Evolutionary conservation across 1,140 invertebrate species (phyloP).

Genomic region (Heliothis subflexa): DNA sequence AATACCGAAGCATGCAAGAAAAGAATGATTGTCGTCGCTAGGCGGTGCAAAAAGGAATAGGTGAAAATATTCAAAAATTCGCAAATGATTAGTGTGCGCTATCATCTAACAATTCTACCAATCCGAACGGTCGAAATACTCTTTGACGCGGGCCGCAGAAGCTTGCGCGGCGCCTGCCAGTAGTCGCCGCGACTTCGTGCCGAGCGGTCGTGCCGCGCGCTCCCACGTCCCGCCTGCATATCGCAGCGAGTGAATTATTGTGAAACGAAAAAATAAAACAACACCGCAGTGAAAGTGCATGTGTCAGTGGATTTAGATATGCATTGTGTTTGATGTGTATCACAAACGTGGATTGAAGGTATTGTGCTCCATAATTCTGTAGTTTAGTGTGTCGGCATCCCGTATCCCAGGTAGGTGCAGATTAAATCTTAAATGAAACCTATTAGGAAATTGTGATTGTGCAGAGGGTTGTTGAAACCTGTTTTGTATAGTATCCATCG

Average conservation of each 20-base stretch:
- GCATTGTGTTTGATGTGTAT: conserved; percentile 66
- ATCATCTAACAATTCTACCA: conserved; percentile 68
- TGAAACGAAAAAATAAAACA: conserved; percentile 65
- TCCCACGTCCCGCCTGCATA: conserved; percentile 23
- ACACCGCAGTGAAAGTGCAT: conserved; percentile 69
- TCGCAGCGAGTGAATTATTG: conserved; percentile 60
- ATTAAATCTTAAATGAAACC: conserved; percentile 38
- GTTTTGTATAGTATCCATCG: conserved; percentile 13
- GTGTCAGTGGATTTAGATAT: conserved; percentile 70
- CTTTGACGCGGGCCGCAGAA: conserved; percentile 67
- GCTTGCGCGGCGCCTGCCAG: conserved; percentile 76
- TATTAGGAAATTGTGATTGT: conserved; percentile 28
- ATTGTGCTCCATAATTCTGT: conserved; percentile 35
- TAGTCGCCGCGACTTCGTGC: conserved; percentile 68
- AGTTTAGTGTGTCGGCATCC: conserved; percentile 40
- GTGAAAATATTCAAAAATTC: conserved; percentile 54
- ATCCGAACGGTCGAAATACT: conserved; percentile 61
- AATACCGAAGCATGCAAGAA: no score
- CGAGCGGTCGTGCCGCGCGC: conserved; percentile 58
- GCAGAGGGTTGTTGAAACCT: conserved; percentile 25
- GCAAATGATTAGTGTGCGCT: conserved; percentile 57
- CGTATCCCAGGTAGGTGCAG: conserved; percentile 41
- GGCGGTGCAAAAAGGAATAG: conserved; percentile 42
- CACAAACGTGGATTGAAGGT: conserved; percentile 52
- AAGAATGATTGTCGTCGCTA: background rate